Evolutionary conservation across 2,888 invertebrate genomes (phyloP), one percentile per base, ranked within the genome.

Genomic region (Drosophila kuntzei): DNA sequence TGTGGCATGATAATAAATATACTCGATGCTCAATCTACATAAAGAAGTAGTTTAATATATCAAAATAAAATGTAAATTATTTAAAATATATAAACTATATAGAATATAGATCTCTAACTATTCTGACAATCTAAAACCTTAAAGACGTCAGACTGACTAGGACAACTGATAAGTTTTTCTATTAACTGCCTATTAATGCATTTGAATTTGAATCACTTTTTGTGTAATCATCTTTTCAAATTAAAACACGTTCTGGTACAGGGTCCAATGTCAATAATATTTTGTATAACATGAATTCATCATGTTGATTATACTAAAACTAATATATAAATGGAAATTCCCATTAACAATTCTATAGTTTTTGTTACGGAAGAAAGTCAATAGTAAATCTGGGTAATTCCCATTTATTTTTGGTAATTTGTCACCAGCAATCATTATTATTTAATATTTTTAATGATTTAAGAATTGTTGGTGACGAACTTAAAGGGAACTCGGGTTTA

Each of bases 1-100:
- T 37, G 25, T 34, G 27, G 16, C 47, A 55, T 57, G 65, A 60
- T 65, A 55, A 34, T 57, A 41, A 60, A 8, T n/a, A 44, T n/a
- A 70, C 54, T 60, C 49, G 16, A 39, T 37, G 46, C 43, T 44
- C 27, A 39, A n/a, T 29, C 53, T 49, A 16, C 6, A 25, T 29
- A 18, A 53, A 27, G 4, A 11, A 29, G 14, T 20, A 16, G 18
- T n/a, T 9, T 0, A 41, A 20, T 20, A 41, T 3, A 43, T 3
- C 14, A n/a, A 7, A 22, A 22, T n/a, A 1, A n/a, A 8, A 22
- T 7, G n/a, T n/a, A 2, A 3, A 43, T 8, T n/a, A 3, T 3
- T 7, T 20, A 0, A 7, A n/a, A 1, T 3, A 3, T n/a, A 12
- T 7, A 22, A 41, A n/a, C 1, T n/a, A 7, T 22, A n/a, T 1